A percentile compares a stretch with the other conserved stretches of the same genome.
phyloP scores from a whole-genome alignment of 2,113 vertebrate species.

The Oncorhynchus masou region DNA sequence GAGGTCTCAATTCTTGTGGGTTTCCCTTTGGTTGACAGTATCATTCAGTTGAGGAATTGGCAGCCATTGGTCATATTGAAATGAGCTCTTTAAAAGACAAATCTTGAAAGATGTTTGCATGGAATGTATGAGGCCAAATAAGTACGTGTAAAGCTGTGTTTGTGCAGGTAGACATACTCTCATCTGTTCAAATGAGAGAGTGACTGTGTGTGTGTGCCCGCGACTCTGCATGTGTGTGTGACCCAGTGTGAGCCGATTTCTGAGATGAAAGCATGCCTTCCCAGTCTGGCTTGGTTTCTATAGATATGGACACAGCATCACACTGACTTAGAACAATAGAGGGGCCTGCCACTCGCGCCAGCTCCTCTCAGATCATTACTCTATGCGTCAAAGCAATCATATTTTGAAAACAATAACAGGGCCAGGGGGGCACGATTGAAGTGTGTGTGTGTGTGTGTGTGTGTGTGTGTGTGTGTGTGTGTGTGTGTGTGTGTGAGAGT shows the following conservation, averaged over 20 bases:
- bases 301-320: conserved; percentile 87
- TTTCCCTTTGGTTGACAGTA: not conserved
- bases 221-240: not conserved
- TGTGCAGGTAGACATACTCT: not conserved
- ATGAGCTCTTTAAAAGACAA: not conserved
- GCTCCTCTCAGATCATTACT: conserved; percentile 76
- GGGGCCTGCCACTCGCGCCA: conserved; percentile 70
- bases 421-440: conserved; percentile 57
- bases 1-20: not conserved
- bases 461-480: conserved; percentile 59
- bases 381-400: conserved; percentile 78
- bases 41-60: not conserved
- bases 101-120: not conserved
- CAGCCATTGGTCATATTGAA: not conserved
- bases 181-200: not conserved
- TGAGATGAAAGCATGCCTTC: conserved; percentile 90
- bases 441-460: conserved; percentile 49
- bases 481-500: conserved; percentile 25
- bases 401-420: conserved; percentile 77
- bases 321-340: conserved; percentile 78
- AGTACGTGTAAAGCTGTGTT: not conserved
- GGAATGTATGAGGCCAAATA: not conserved
- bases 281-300: conserved; percentile 79
- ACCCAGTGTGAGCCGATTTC: conserved; percentile 78
- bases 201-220: not conserved